Conservation (phyloP, 1,140 invertebrate genomes). For the Tigriopus japonicus region DNA sequence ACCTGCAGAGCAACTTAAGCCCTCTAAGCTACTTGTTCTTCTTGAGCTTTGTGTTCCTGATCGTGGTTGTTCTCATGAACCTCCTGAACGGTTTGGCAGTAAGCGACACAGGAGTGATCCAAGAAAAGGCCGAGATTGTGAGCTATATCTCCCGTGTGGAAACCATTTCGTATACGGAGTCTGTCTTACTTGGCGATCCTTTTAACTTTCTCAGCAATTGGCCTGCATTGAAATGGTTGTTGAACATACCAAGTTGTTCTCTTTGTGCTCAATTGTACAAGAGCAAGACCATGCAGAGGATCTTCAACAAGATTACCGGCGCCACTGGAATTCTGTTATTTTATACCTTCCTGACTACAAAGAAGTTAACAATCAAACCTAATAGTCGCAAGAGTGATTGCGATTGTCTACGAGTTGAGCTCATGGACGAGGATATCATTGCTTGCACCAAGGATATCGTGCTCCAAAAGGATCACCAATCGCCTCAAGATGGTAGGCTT, state of each 20-base stretch:
- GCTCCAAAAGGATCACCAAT: too few relatives aligned
- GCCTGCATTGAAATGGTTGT: constrained; percentile 2
- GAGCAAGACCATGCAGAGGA: neutral
- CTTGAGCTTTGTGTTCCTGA: constrained; percentile 21
- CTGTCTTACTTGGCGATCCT: constrained; percentile 34
- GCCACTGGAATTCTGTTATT: constrained; percentile 9
- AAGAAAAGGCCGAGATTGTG: constrained; percentile 44
- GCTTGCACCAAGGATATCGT: constrained; percentile 4
- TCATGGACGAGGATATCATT: constrained; percentile 6
- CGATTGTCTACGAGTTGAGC: neutral
- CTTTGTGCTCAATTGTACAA: neutral
- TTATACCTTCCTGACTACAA: constrained; percentile 4
- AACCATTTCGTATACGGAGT: constrained; percentile 49
- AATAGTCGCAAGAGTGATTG: constrained; percentile 1
- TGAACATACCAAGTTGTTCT: constrained; percentile 4
- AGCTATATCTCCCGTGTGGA: constrained; percentile 44
- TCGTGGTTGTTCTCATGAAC: constrained; percentile 22
- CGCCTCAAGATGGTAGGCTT: too few relatives aligned
- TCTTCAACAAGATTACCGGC: constrained; percentile 10
- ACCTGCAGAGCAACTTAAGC: constrained; percentile 8
- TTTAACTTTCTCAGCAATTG: constrained; percentile 13
- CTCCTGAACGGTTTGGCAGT: constrained; percentile 23
- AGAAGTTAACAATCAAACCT: constrained; percentile 5
- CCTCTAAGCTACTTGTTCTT: constrained; percentile 20
- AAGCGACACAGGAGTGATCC: constrained; percentile 20